Evolutionary conservation across 2,113 vertebrate genomes (phyloP).

Genomic region (Anseranas semipalmata): DNA sequence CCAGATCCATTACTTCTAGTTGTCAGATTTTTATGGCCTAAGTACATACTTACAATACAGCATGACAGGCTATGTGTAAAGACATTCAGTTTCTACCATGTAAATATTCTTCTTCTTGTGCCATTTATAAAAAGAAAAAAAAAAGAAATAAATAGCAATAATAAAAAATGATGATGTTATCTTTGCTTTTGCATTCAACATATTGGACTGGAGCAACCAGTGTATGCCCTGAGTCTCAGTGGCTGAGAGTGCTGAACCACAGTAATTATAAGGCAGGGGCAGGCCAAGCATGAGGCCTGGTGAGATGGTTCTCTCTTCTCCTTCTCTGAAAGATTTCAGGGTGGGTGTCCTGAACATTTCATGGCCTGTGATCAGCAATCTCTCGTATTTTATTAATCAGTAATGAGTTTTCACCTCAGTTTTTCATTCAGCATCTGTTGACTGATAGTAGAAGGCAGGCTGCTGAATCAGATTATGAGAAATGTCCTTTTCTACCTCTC

Average conservation of each 20-base stretch:
- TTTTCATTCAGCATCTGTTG: not conserved
- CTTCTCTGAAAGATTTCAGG: not conserved
- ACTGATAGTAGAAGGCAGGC: not conserved
- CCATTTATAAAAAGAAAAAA: not conserved
- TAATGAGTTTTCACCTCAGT: not conserved
- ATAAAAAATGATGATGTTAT: not conserved
- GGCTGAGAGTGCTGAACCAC: not conserved
- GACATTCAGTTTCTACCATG: not conserved
- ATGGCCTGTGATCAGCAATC: not conserved
- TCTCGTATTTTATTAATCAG: not conserved
- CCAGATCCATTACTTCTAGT: not conserved
- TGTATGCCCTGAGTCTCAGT: accelerated
- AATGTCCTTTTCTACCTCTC: not conserved
- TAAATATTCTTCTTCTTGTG: not conserved
- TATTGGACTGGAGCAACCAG: accelerated
- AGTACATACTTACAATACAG: not conserved
- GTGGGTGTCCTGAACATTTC: not conserved
- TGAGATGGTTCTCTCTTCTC: not conserved
- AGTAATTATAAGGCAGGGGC: not conserved
- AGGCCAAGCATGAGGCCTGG: not conserved
- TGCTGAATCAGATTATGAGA: not conserved
- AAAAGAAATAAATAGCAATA: too few relatives aligned
- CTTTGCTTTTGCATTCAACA: not conserved
- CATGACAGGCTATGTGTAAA: not conserved
- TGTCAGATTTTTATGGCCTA: not conserved